Evolutionary conservation across 2,888 invertebrate genomes (phyloP).

Genomic region (Tortricodes alternella): DNA sequence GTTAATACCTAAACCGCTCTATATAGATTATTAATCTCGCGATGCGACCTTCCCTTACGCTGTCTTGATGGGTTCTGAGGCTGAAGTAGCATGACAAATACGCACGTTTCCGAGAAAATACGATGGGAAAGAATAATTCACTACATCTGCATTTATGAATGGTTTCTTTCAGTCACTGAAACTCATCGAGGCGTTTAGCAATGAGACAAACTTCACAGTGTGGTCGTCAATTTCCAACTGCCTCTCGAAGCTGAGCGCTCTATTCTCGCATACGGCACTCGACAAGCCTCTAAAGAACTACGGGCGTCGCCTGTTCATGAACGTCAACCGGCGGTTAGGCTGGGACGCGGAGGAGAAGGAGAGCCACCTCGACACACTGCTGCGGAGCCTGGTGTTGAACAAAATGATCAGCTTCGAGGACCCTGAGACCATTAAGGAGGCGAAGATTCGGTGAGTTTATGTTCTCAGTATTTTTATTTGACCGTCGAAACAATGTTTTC

Average conservation of each 20-base stretch:
- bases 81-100: no score
- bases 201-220: constrained; percentile 96
- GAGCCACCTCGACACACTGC: constrained; percentile 92
- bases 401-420: constrained; percentile 92
- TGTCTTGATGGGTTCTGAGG: no score
- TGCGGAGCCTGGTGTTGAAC: constrained; percentile 92
- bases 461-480: no score
- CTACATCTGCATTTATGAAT: not conserved
- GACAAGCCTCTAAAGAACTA: constrained; percentile 88
- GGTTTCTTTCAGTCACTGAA: constrained; percentile 82
- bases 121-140: no score
- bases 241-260: constrained; percentile 87
- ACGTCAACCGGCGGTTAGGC: constrained; percentile 88
- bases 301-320: constrained; percentile 87
- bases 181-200: constrained; percentile 91
- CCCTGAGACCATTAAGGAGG: constrained; percentile 89
- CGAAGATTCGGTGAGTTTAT: constrained; percentile 84
- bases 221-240: constrained; percentile 94
- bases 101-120: no score
- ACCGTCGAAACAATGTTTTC: not conserved
- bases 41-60: no score
- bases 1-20: no score
- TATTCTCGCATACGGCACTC: constrained; percentile 91
- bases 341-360: constrained; percentile 93
- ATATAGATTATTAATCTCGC: no score